phyloP scores from a whole-genome alignment of 2,113 vertebrate species.

The Festucalex cinctus region DNA sequence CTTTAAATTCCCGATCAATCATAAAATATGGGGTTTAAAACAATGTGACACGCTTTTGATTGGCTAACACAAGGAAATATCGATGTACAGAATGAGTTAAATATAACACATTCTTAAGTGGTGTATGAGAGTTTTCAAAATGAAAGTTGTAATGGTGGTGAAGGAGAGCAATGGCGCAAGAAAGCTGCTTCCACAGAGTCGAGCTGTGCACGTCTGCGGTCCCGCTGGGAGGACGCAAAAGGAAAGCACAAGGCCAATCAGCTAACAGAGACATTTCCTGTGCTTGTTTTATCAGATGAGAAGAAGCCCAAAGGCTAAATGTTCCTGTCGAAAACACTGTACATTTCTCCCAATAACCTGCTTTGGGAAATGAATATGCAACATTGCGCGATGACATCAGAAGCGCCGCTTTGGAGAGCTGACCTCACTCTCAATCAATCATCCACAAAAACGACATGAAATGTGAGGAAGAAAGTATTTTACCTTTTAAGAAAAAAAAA shows the following conservation, averaged over 20 bases:
- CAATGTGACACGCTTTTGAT: too few species aligned
- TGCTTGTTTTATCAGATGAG: slow-evolving; percentile 74
- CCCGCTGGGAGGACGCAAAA: slow-evolving; percentile 52
- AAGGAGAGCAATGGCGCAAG: slow-evolving; percentile 18
- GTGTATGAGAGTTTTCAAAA: slow-evolving; percentile 4
- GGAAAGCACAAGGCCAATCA: slow-evolving; percentile 66
- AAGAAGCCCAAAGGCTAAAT: slow-evolving; percentile 57
- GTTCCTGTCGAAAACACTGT: slow-evolving; percentile 44
- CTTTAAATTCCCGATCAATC: slow-evolving; percentile 49
- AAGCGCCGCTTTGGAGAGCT: slow-evolving; percentile 44
- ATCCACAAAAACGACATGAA: slow-evolving; percentile 39
- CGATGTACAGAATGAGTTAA: too few species aligned
- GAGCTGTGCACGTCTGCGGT: slow-evolving; percentile 50
- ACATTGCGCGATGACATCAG: slow-evolving; percentile 66
- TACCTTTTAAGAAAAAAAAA: slow-evolving; percentile 53
- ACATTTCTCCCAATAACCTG: slow-evolving; percentile 37
- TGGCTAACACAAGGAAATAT: slow-evolving; percentile 15
- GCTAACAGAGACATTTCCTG: slow-evolving; percentile 73
- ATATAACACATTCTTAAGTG: too few species aligned
- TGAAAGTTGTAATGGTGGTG: slow-evolving; percentile 8
- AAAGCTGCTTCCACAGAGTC: slow-evolving; percentile 17
- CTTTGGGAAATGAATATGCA: slow-evolving; percentile 52
- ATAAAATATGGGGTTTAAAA: slow-evolving; percentile 44
- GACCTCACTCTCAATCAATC: slow-evolving; percentile 67
- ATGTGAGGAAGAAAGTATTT: slow-evolving; percentile 32